Evolutionary conservation across 2,888 invertebrate genomes (phyloP), one percentile per base, ranked within the genome.

Genomic region (Pollenia labialis): DNA sequence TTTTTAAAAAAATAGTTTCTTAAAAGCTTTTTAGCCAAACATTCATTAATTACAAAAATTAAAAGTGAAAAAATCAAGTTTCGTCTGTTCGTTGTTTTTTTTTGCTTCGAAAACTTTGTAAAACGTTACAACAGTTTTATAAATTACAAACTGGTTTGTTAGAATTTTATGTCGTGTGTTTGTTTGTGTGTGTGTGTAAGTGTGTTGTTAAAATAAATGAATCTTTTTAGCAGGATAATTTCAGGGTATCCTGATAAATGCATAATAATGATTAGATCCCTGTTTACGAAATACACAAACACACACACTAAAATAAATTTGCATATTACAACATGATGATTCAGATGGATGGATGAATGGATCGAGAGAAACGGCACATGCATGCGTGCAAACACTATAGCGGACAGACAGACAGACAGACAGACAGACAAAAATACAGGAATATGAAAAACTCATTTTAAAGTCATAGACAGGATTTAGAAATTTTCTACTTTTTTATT

Each of bases 391-490:
- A 32, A 71, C 44, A 50, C 62, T 52, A 50, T 46, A 56, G 58
- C 23, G 40, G 66, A 74, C 48, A 12, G 58, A 48, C 48, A 62
- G 77, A 69, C 69, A 74, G 75, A 75, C 75, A 71, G 18, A 4
- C 68, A 52, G 23, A n/a, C 23, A 14, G 52, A 48, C 46, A 48
- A 60, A 64, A 74, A 75, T 58, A 79, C 79, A 72, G 54, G 83
- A 66, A 71, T 64, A 72, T 69, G 71, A 81, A 84, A 77, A 76
- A 83, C 72, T 83, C 83, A 86, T 86, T 83, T 80, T 48, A 83
- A 66, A 81, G 80, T 86, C 83, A 86, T 64, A 76, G 75, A 86
- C 86, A 72, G 86, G 86, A 86, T 84, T 86, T 83, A 64, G 14
- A 68, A 32, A 68, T 76, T 83, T 75, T 83, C 50, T 40, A 76